Evolutionary conservation across 2,888 invertebrate genomes (phyloP).

Genomic region (Drosophila quinaria): DNA sequence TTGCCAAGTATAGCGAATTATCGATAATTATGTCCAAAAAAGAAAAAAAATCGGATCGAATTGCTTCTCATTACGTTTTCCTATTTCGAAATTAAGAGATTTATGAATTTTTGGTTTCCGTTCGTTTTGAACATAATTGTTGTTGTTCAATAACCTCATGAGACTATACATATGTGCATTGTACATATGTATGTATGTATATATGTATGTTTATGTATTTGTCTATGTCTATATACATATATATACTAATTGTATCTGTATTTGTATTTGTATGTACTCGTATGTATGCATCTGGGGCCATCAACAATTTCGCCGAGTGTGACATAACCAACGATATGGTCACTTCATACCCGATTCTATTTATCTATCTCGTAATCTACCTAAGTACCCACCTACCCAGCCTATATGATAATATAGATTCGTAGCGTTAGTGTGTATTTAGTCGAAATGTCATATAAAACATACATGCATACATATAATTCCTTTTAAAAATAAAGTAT

Average conservation of each 20-base stretch:
- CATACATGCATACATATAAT: conserved; percentile 20
- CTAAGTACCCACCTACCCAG: conserved; percentile 5
- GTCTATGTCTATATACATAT: conserved; percentile 17
- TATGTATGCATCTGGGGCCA: conserved; percentile 45
- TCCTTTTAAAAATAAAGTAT: conserved; percentile 20
- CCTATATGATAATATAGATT: conserved; percentile 26
- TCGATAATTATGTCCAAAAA: conserved; percentile 9
- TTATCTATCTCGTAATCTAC: conserved; percentile 18
- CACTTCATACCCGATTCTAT: conserved; percentile 43
- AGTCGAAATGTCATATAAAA: conserved; percentile 32
- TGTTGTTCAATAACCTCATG: conserved; percentile 52
- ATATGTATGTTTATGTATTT: conserved; percentile 20
- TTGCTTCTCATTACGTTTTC: conserved; percentile 19
- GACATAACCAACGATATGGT: conserved; percentile 40
- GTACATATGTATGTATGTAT: conserved; percentile 44
- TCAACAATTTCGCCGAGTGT: conserved; percentile 55
- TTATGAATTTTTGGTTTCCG: conserved; percentile 59
- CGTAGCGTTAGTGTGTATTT: conserved; percentile 43
- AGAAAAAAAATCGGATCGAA: conserved; percentile 24
- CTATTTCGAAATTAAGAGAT: conserved; percentile 26
- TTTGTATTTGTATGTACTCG: conserved; percentile 16
- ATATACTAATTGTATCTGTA: conserved; percentile 5
- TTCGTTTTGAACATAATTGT: conserved; percentile 72
- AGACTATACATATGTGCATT: conserved; percentile 49
- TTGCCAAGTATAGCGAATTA: conserved; percentile 5